Percentiles rank a stretch among this genome's conserved stretches.
Conservation (phyloP, 2,797 vertebrate genomes). For the Choloepus didactylus region DNA sequence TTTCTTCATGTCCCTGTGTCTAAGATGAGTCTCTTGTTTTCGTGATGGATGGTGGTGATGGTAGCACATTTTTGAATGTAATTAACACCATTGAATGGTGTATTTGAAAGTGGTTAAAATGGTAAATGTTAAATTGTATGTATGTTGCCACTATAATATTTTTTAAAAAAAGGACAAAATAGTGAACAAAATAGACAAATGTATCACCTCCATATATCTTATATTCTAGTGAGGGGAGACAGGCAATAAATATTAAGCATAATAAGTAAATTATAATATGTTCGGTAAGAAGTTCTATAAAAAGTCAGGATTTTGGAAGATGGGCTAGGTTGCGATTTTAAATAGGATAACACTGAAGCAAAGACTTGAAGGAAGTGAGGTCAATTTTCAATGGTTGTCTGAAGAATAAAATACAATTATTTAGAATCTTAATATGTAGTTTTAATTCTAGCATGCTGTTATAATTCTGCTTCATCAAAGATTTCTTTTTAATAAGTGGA, state of each 20-base stretch:
- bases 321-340: conserved; percentile 14
- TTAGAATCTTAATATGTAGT: not conserved
- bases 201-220: not conserved
- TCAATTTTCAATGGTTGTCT: not conserved
- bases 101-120: too few relatives aligned
- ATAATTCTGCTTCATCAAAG: conserved; percentile 6
- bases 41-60: too few relatives aligned
- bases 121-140: too few relatives aligned
- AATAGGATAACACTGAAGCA: conserved; percentile 12
- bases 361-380: not conserved
- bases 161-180: too few relatives aligned
- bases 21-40: not conserved
- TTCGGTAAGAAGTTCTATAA: not conserved
- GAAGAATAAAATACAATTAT: conserved; percentile 8
- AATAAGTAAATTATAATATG: not conserved
- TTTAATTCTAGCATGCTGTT: conserved; percentile 2
- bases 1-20: too few relatives aligned
- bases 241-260: not conserved
- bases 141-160: too few relatives aligned
- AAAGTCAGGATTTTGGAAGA: not conserved
- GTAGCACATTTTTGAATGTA: too few relatives aligned
- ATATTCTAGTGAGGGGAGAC: not conserved
- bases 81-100: too few relatives aligned
- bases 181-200: conserved; percentile 11
- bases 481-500: not conserved